Evolutionary conservation across 2,888 invertebrate genomes (phyloP), one percentile per base, ranked within the genome.

Genomic region (Lagria hirta): DNA sequence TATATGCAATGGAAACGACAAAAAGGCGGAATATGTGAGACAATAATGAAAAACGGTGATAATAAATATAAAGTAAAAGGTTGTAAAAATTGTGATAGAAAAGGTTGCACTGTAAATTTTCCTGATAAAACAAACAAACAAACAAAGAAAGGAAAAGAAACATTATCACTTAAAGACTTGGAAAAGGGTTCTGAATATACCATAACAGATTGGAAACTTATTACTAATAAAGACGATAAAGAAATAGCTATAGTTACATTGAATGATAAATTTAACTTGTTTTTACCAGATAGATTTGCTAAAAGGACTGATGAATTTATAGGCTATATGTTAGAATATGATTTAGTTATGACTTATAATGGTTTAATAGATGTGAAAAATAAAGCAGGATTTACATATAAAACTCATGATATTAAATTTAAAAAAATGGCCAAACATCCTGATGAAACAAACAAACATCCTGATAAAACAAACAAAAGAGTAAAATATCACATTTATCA

Each of bases 1-100:
- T 34, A 34, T 34, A 34, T 36, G 36, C 36, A 36, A 36, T 36
- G 27, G 36, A 36, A 11, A 27, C 36, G 36, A 18, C 36, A 36
- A 36, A 29, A 27, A 36, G 26, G 27, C 16, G 36, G 26, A 36
- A 36, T 36, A n/a, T 36, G 36, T 36, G 16, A 36, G 16, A 36
- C 36, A 26, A 36, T 15, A 34, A 34, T 34, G 13, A 34, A 34
- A 34, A 16, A 34, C 23, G 23, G 23, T 34, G 34, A 34, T 34
- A 34, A 34, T 23, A 23, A 14, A 34, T 34, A 34, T 14, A 34
- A 34, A 34, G 34, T 34, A 23, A 36, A 36, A 36, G 26, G 36
- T 18, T 36, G 36, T 36, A 10, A 35, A 35, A 24, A 35, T 26
- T 35, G 35, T 35, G 23, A 24, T 22, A 26, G 23, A 35, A 35